phyloP scores from a whole-genome alignment of 2,113 vertebrate genomes.

The Psammodynastes pulverulentus region DNA sequence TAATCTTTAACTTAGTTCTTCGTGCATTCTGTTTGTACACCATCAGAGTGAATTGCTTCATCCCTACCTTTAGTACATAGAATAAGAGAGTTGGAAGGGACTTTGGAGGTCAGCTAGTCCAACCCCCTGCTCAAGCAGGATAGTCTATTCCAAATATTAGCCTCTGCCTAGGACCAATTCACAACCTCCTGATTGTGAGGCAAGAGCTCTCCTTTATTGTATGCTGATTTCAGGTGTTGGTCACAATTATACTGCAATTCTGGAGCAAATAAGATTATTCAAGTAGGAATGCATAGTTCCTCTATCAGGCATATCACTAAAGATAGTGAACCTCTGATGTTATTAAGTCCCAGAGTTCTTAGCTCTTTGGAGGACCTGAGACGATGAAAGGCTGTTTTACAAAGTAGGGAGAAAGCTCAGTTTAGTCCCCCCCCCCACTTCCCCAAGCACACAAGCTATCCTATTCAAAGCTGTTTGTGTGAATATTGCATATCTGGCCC shows the following conservation, averaged over 20 bases:
- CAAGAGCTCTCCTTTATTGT: not conserved
- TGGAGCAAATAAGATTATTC: not conserved
- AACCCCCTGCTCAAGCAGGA: too few relatives aligned
- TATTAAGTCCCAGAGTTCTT: not conserved
- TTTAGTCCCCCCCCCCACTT: not conserved
- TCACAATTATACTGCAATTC: not conserved
- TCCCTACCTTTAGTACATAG: too few relatives aligned
- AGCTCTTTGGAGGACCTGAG: not conserved
- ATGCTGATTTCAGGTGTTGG: not conserved
- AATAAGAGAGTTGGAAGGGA: too few relatives aligned
- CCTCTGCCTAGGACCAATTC: too few relatives aligned
- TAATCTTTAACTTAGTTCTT: not conserved
- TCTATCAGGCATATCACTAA: not conserved
- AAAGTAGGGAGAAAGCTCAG: not conserved
- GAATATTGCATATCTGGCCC: slow-evolving; percentile 30
- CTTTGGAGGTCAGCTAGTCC: too few relatives aligned
- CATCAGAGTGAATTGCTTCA: not conserved
- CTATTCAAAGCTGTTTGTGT: slow-evolving; percentile 13
- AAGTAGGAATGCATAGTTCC: not conserved
- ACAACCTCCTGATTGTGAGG: too few relatives aligned
- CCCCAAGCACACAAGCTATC: not conserved
- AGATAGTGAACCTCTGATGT: not conserved
- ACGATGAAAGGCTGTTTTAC: not conserved
- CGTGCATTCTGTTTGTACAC: not conserved
- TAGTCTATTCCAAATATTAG: too few relatives aligned